phyloP scores from a whole-genome alignment of 2,113 vertebrate species.

The Solenodon paradoxus region DNA sequence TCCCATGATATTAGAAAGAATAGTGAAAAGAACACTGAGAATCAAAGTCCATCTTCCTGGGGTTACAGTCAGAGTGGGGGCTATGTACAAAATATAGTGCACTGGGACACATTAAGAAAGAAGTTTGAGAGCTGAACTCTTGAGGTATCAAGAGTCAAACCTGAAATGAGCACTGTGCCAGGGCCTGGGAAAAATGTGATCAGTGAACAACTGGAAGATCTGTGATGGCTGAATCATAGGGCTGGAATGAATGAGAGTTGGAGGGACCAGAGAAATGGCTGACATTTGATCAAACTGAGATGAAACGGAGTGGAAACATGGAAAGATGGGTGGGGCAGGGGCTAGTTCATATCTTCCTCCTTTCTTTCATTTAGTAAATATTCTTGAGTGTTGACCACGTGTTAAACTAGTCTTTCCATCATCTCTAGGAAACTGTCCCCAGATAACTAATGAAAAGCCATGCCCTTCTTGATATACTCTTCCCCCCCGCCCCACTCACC shows the following conservation, averaged over 20 bases:
- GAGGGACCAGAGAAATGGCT: neutral
- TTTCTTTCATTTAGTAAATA: neutral
- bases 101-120: neutral
- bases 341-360: neutral
- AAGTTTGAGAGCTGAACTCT: neutral
- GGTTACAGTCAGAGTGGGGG: neutral
- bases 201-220: neutral
- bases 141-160: neutral
- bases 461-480: neutral
- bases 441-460: neutral
- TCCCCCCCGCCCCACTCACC: neutral
- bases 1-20: neutral
- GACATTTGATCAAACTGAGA: neutral
- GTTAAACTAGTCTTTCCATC: neutral
- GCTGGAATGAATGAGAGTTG: neutral
- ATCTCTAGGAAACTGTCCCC: neutral
- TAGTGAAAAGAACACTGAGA: neutral
- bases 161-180: neutral
- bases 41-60: constrained; percentile 26
- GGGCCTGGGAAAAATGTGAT: neutral
- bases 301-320: neutral
- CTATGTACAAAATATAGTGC: neutral
- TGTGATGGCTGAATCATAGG: neutral
- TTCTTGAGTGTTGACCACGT: neutral
- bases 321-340: neutral